Evolutionary conservation across 2,797 vertebrate species (phyloP).

Genomic region (Neostethus bicornis): DNA sequence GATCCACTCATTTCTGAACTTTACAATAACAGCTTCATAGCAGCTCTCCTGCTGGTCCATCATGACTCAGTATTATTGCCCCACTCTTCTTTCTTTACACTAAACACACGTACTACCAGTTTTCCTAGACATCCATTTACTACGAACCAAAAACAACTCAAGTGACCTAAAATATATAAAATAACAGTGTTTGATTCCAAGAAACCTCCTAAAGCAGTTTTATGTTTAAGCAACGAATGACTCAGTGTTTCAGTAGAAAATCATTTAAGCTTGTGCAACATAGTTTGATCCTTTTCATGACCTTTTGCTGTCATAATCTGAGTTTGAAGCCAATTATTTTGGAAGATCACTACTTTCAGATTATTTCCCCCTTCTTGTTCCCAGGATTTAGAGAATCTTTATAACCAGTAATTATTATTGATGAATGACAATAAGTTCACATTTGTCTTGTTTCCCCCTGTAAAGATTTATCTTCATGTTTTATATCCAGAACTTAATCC

Average conservation of each 20-base stretch:
- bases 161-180: too few relatives aligned
- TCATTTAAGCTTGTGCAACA: not conserved
- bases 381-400: too few relatives aligned
- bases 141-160: too few relatives aligned
- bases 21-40: conserved; percentile 7
- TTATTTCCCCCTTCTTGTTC: conserved; percentile 69
- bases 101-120: not conserved
- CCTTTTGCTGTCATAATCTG: not conserved
- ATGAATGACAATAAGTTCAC: not conserved
- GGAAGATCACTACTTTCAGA: conserved; percentile 29
- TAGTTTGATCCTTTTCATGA: conserved; percentile 1
- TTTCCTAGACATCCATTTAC: not conserved
- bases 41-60: conserved; percentile 11
- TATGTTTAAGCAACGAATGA: not conserved
- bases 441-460: not conserved
- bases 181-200: not conserved
- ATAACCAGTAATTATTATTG: too few relatives aligned
- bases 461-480: not conserved
- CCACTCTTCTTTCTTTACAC: conserved; percentile 3
- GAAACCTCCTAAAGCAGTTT: conserved; percentile 5
- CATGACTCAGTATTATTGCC: not conserved
- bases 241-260: not conserved
- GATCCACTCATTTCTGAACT: not conserved
- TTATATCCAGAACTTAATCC: not conserved
- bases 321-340: conserved; percentile 12